Percentiles rank a stretch among this genome's conserved stretches.
These are phyloP conservation scores for Gallinago undulata DNA, from an alignment of 2,113 vertebrate genomes.

Conservation along the genomic window DNA sequence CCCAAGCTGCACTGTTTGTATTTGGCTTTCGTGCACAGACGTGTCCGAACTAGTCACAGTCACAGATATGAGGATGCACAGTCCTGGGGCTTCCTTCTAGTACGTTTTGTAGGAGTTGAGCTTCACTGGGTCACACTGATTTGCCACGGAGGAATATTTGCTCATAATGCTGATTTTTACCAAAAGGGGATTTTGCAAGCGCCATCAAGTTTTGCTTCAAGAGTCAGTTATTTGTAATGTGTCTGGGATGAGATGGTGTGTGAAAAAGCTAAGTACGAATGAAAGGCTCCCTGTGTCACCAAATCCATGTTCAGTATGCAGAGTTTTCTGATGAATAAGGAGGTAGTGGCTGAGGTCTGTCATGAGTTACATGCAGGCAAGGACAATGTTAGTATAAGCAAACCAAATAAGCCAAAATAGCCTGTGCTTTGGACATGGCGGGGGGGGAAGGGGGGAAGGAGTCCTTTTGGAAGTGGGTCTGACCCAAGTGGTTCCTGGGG, in stretches of 20 bases:
- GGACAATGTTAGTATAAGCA: neutral
- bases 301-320: neutral
- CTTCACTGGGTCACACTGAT: neutral
- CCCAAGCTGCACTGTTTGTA: neutral
- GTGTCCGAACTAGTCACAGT: neutral
- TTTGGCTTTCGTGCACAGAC: neutral
- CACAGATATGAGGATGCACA: accelerated
- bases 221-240: neutral
- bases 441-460: neutral
- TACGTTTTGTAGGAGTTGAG: neutral
- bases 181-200: neutral
- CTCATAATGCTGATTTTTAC: neutral
- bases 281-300: neutral
- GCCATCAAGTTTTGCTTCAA: neutral
- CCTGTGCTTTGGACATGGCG: neutral
- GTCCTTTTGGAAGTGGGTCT: neutral
- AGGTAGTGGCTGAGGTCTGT: neutral
- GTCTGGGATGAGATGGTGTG: neutral
- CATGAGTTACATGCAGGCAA: accelerated
- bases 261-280: neutral
- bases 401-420: neutral
- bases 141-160: neutral
- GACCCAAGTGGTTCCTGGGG: neutral
- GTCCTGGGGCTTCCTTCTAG: neutral
- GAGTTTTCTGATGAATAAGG: neutral